phyloP scores from a whole-genome alignment of 1,140 invertebrate species.

The Microplitis mediator region DNA sequence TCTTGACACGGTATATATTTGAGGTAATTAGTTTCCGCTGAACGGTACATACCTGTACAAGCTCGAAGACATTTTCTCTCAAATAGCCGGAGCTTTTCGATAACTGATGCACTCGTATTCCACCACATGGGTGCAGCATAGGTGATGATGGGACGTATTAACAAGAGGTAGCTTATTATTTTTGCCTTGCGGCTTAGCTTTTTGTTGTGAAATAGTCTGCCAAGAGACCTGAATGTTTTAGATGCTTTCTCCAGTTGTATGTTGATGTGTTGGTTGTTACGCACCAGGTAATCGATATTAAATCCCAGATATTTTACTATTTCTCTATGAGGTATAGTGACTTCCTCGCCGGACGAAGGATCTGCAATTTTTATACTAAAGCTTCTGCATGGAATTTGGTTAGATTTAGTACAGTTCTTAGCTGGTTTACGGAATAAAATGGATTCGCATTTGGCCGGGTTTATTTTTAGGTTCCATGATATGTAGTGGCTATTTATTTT shows the following conservation, averaged over 20 bases:
- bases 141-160: constrained; percentile 27
- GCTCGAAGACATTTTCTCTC: constrained; percentile 17
- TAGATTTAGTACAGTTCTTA: not conserved
- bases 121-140: not conserved
- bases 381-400: not conserved
- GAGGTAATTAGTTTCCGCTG: no score
- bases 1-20: no score
- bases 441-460: constrained; percentile 17
- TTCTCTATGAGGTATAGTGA: no score
- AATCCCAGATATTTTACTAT: not conserved
- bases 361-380: not conserved
- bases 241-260: not conserved
- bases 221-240: not conserved
- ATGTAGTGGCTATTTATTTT: constrained; percentile 13
- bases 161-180: constrained; percentile 18
- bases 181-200: constrained; percentile 4
- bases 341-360: no score
- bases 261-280: not conserved
- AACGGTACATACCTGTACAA: no score
- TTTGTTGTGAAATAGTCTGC: constrained; percentile 21
- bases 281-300: not conserved
- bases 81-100: constrained; percentile 24
- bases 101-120: constrained; percentile 1
- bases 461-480: constrained; percentile 24
- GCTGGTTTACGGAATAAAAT: constrained; percentile 18